Evolutionary conservation across 2,797 vertebrate genomes (phyloP), one percentile per base, ranked within the genome.

Genomic region (Crypturellus tataupa): DNA sequence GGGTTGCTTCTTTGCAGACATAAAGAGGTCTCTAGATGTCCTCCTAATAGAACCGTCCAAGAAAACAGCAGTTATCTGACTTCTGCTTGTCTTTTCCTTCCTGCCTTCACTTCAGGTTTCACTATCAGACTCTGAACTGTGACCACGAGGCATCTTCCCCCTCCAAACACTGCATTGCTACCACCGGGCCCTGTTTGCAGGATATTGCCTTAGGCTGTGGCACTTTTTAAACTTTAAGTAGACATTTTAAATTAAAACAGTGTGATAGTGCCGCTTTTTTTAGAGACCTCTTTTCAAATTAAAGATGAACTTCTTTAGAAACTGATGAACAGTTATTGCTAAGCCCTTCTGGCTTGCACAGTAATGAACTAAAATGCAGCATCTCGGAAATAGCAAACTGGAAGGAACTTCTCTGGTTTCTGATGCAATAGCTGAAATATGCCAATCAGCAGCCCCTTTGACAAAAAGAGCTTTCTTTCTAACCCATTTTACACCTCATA

Each of bases 331-430:
- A 85, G 33, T 37, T 93, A 23, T 62, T 65, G 37, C 27, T 91
- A 53, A 73, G 35, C 47, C 40, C 16, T 86, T 64, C 47, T 82
- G 77, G 35, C 15, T 56, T 73, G 27, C 15, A 12, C 1, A 0
- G 24, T 37, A 60, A 12, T 56, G 58, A 79, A 64, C 63, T 71
- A 80, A 91, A 85, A 80, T 0, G 0, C 67, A 83, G 18, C 4
- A 1, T 63, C 33, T 49, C 67, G 23, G 72, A 94, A 96, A 72
- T 0, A 85, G 62, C n/a, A 72, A 91, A 64, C 60, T 67, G 85
- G 46, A 37, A 94, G 89, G 75, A 97, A 84, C 24, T 84, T 79
- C 67, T 70, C 55, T 6, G 25, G 70, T 59, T 77, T 93, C 60
- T 84, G 80, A 40, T 37, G 78, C 70, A 95, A 94, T 78, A 91